Conservation (phyloP, 2,797 vertebrate species). For the Poeciliopsis presidionis region DNA sequence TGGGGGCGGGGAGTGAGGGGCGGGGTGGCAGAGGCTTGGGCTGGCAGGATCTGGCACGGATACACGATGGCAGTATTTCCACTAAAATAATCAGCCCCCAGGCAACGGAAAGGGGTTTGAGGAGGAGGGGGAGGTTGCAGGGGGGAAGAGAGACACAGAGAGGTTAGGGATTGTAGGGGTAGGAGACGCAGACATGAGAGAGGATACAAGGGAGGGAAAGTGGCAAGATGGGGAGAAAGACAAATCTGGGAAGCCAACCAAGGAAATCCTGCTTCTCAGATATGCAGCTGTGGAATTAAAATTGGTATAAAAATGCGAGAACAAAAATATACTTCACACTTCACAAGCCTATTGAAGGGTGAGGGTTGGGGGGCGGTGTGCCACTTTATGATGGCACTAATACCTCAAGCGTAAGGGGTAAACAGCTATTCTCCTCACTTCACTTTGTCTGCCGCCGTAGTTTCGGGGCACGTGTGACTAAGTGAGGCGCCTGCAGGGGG, state of each 20-base stretch:
- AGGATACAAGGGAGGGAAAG: conserved; percentile 72
- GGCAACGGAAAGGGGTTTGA: conserved; percentile 71
- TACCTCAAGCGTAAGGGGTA: conserved; percentile 72
- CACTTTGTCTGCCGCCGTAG: conserved; percentile 59
- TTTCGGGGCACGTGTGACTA: conserved; percentile 46
- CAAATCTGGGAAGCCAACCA: conserved; percentile 83
- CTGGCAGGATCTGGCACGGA: conserved; percentile 79
- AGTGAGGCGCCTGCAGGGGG: conserved; percentile 63
- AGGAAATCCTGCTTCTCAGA: conserved; percentile 86
- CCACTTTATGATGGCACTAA: conserved; percentile 71
- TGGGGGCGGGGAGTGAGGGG: conserved; percentile 70
- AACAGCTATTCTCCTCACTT: conserved; percentile 73
- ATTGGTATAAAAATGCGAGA: conserved; percentile 78
- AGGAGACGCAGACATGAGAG: conserved; percentile 66
- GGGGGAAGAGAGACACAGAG: conserved; percentile 51
- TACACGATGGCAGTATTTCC: conserved; percentile 75
- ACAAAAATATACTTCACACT: conserved; percentile 82
- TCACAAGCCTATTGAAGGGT: conserved; percentile 77
- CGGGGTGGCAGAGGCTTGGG: conserved; percentile 72
- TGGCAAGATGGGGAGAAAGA: conserved; percentile 72
- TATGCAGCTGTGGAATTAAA: conserved; percentile 86
- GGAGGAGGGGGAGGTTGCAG: conserved; percentile 8
- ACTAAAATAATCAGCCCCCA: conserved; percentile 82
- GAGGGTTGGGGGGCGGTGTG: conserved; percentile 52
- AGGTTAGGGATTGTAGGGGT: conserved; percentile 77